Evolutionary conservation across 2,888 invertebrate genomes (phyloP).

Genomic region (Operophtera brumata): DNA sequence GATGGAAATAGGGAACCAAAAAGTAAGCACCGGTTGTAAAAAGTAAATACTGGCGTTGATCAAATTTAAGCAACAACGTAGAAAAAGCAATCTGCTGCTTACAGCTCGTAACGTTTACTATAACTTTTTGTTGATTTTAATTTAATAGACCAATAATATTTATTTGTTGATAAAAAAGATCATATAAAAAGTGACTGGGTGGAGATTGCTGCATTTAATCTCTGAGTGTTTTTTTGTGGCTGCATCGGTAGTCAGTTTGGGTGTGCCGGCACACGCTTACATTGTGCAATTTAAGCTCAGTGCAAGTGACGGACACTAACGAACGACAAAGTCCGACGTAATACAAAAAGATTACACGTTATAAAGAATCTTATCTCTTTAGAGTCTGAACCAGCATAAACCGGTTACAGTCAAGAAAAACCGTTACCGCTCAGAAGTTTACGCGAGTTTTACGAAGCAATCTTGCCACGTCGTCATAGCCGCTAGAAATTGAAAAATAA

Average conservation of each 20-base stretch:
- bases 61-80: conserved; percentile 48
- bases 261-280: conserved; percentile 13
- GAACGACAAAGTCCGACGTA: conserved; percentile 62
- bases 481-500: conserved; percentile 75
- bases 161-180: conserved; percentile 25
- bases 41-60: conserved; percentile 53
- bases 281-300: conserved; percentile 28
- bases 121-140: conserved; percentile 47
- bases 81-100: conserved; percentile 44
- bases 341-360: conserved; percentile 76
- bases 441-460: conserved; percentile 77
- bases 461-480: conserved; percentile 56
- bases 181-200: neutral
- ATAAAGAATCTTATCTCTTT: conserved; percentile 77
- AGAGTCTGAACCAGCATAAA: conserved; percentile 71
- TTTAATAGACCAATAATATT: conserved; percentile 47
- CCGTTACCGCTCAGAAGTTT: conserved; percentile 73
- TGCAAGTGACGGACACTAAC: conserved; percentile 26
- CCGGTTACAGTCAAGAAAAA: conserved; percentile 69
- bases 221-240: neutral
- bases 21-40: conserved; percentile 51
- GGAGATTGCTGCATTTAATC: neutral
- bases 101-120: conserved; percentile 45
- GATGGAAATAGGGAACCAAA: conserved; percentile 55
- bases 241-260: neutral